Base-by-base conservation (phyloP, 2,888 invertebrate genomes). In the Polydrusus pterygomalis region DNA sequence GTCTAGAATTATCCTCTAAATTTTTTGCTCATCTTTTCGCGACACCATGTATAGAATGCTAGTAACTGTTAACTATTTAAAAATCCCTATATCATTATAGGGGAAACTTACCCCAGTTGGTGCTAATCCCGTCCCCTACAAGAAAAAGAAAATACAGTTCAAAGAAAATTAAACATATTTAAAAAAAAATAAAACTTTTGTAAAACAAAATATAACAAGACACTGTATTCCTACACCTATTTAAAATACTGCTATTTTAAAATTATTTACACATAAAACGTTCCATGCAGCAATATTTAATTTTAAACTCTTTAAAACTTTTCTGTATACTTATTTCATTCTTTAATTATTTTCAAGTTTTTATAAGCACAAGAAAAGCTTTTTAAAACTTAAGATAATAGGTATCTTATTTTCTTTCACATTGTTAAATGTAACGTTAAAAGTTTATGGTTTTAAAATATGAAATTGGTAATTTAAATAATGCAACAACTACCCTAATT, bases 251-350 rank as follows among this genome's bases (percentile, higher is more conserved):
- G 68, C 74, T 74, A 63, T 68, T 45, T 49, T 38, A 69, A 74
- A 70, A 74, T 51, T 70, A 74, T 74, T 74, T 74, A 74, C 74
- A 74, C 70, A 74, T 74, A 70, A 74, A 70, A 70, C 63, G 70
- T 64, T 70, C 51, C 74, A 74, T 70, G 74, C 70, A 63, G 64
- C 64, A 65, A 70, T 70, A 74, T 74, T 70, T 74, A 74, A 74
- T 70, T 70, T 64, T 56, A 64, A 70, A 70, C 70, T 70, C 70
- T 74, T 74, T 69, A 74, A 74, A 74, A 68, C 69, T 74, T 74
- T 69, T 69, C 69, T 63, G 69, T 74, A 63, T 60, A 74, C 74
- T 74, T 74, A 69, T 74, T 74, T 74, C 74, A 69, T 74, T 69
- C 74, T 69, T 74, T 74, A 74, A 74, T 74, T 74, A 74, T 74